Evolutionary conservation across 1,140 invertebrate species (phyloP), one percentile per base, ranked within the genome.

Genomic region (Cydia splendana): DNA sequence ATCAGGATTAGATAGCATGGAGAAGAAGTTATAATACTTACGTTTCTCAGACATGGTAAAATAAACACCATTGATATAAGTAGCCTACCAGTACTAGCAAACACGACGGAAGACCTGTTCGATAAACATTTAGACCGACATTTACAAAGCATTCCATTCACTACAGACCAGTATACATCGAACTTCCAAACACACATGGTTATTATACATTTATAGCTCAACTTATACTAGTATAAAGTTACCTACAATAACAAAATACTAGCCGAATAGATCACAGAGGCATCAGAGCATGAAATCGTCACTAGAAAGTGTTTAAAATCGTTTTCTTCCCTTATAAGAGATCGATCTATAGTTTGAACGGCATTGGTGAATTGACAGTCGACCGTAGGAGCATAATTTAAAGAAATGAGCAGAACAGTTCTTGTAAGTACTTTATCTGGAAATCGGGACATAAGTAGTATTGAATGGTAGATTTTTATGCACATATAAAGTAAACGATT

Each of bases 241-340:
- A n/a, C 7, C 1, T 42, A 10, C 7, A 15, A 10, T 24, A 62
- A 12, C 57, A 62, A 62, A 57, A 62, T 62, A 62, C 57, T 62
- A 20, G 6, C 9, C 57, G 57, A 62, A 62, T 62, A 62, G 57
- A 12, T 24, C 20, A 10, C 57, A 12, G 57, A 62, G 20, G 51
- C 88, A 75, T 76, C 80, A 78, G 81, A 85, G 79, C 88, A 86
- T 87, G 80, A 87, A 87, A 87, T 84, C 80, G 84, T 67, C 38
- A 77, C 78, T 88, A 91, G 90, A 91, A 91, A 91, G 90, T 90
- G 82, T 82, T 82, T 69, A 81, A 81, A 84, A 83, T 86, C 84
- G 83, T 91, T 89, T 90, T 88, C 85, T 91, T 91, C 85, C 82
- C 84, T 89, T 90, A 91, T 87, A 92, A 92, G 84, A 88, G 81